Evolutionary conservation across 1,140 invertebrate genomes (phyloP).

Genomic region (Schmidtea mediterranea): DNA sequence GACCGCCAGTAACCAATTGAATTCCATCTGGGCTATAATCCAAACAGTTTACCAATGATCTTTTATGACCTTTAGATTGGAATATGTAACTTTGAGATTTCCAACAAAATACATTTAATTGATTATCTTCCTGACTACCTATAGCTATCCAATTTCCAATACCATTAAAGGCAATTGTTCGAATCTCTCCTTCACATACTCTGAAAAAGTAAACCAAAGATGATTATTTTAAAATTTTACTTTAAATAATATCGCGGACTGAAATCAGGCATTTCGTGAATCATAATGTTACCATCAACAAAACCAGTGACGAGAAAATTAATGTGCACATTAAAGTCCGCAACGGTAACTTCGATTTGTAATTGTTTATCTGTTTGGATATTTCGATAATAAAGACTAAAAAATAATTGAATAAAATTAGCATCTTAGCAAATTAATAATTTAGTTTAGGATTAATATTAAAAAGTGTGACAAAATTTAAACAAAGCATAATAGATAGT

Average conservation of each 20-base stretch:
- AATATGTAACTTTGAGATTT: slow-evolving; percentile 90
- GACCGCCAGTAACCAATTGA: slow-evolving; percentile 56
- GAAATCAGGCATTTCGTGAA: slow-evolving; percentile 70
- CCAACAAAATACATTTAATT: slow-evolving; percentile 91
- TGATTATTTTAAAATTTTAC: slow-evolving; percentile 15
- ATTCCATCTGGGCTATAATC: slow-evolving; percentile 67
- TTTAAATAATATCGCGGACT: slow-evolving; percentile 62
- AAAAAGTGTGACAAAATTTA: no score
- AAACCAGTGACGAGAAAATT: slow-evolving; percentile 53
- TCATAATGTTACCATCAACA: slow-evolving; percentile 49
- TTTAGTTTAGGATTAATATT: no score
- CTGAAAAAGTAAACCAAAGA: slow-evolving; percentile 11
- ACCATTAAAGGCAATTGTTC: slow-evolving; percentile 47
- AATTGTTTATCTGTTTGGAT: slow-evolving; percentile 2
- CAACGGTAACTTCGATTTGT: slow-evolving; percentile 35
- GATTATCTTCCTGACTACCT: slow-evolving; percentile 48
- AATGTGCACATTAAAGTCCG: slow-evolving; percentile 45
- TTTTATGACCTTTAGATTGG: slow-evolving; percentile 63
- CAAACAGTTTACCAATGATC: slow-evolving; percentile 50
- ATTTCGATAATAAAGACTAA: no score
- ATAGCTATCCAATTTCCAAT: slow-evolving; percentile 73
- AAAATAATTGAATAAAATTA: no score
- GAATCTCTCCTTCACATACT: slow-evolving; percentile 40
- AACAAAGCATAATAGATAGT: no score
- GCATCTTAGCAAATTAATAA: no score